Base-by-base conservation (phyloP, 1,140 invertebrate genomes). In the Oncopeltus fasciatus region DNA sequence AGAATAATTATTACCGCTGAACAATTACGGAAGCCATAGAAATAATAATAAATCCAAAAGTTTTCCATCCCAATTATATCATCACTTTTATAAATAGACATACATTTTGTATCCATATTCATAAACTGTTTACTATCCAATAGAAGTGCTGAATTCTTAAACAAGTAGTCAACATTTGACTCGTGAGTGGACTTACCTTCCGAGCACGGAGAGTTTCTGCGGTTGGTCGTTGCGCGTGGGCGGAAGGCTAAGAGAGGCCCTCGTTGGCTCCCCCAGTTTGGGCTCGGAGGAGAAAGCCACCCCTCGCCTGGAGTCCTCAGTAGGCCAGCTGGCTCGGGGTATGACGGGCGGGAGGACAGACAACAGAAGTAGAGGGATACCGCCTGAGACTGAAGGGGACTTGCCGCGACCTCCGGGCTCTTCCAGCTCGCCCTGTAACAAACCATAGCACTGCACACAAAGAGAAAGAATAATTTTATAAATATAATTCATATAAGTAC, bases 271-370 rank as follows among this genome's bases (percentile, higher is more conserved):
- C 66, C 81, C 79, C 0, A 83, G 73, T 69, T 82, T 81, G 4
- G 84, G 84, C 68, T 87, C 83, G 16, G 84, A 86, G 71, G 82
- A 84, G 73, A 77, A 77, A 62, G 74, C 73, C 69, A 77, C 74
- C 70, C 73, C 74, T 62, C 74, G 72, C 60, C 73, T 71, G 33
- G 59, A 61, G 29, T 67, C 66, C 31, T 62, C 67, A n/a, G 66
- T 69, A 26, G 69, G 69, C 67, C 67, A 69, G 46, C 66, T 67
- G 1, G 69, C 85, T 59, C 85, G 73, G 0, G 85, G 84, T 59
- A 85, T 86, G 28, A 86, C 83, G 21, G 84, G 83, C 0, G 84
- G 84, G 18, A 86, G 73, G 18, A 86, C 83, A 27, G 83, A 85
- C 9, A 87, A 77, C 59, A 86, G 72, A 16, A 87, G 72, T 69